A percentile compares a stretch with the other conserved stretches of the same genome.
Conservation (phyloP, 2,888 invertebrate genomes). For the Drosophila multiciliata region DNA sequence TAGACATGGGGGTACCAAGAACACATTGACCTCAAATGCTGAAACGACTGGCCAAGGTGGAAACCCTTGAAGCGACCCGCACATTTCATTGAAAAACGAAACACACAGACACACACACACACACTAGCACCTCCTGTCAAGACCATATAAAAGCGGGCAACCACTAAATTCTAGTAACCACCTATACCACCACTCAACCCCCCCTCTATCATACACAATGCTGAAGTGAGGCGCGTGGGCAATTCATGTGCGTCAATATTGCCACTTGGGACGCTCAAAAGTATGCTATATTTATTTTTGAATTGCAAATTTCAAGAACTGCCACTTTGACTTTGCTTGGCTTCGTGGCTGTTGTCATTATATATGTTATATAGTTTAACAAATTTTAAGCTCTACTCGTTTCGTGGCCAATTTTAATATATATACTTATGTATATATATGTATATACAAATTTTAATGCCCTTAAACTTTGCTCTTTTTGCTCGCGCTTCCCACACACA, state of each 20-base stretch:
- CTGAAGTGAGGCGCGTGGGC: constrained; percentile 31
- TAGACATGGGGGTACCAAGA: constrained; percentile 44
- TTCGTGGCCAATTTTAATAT: constrained; percentile 74
- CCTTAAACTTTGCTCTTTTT: constrained; percentile 80
- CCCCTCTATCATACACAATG: constrained; percentile 1
- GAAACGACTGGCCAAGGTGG: constrained; percentile 44
- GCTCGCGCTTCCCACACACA: constrained; percentile 41
- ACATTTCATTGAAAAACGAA: constrained; percentile 67
- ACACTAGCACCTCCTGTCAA: constrained; percentile 27
- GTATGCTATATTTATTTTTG: constrained; percentile 50
- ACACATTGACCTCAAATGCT: constrained; percentile 75
- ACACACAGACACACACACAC: constrained; percentile 4
- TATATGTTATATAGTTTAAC: constrained; percentile 47
- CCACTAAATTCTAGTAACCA: constrained; percentile 27
- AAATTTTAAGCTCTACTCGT: constrained; percentile 45
- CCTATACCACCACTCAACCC: background rate
- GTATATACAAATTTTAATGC: constrained; percentile 64
- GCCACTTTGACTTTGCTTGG: constrained; percentile 51
- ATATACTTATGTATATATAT: background rate
- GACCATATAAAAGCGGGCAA: constrained; percentile 36
- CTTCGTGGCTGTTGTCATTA: constrained; percentile 57
- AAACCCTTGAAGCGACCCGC: constrained; percentile 38
- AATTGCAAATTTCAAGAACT: constrained; percentile 54
- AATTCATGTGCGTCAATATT: constrained; percentile 50
- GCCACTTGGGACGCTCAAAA: constrained; percentile 27